Evolutionary conservation across 2,888 invertebrate species (phyloP), one percentile per base, ranked within the genome.

Genomic region (Cheilosia pagana): DNA sequence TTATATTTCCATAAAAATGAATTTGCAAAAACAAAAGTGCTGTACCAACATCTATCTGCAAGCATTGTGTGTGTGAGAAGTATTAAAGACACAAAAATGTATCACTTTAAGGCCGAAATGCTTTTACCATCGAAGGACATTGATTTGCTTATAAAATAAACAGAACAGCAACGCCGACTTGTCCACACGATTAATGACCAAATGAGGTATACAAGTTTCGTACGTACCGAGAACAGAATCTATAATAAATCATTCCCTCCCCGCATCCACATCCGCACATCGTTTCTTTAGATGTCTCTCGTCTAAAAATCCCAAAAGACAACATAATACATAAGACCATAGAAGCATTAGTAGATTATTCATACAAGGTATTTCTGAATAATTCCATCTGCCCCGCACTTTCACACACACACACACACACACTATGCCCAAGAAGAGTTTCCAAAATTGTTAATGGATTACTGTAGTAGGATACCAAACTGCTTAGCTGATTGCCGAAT

Each of bases 271-370:
- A 77, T 55, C 67, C 39, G 55, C 62, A 53, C 62, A 53, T 55
- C 35, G 67, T 82, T 62, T 77, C 72, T 62, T 77, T 48, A 71
- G 77, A 77, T 82, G 77, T 72, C 67, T 68, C 63, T 71, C 35
- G 28, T 67, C 62, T 55, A 41, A 62, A 72, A 77, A 55, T 82
- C 82, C 72, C 82, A 62, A 62, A 82, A 77, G 77, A 82, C 82
- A 77, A 77, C 77, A 72, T 72, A 82, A 72, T 82, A 82, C 82
- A 71, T 48, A 65, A 72, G 62, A 68, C 77, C 77, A 72, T 77
- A 68, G 62, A 68, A 65, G 72, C 77, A 82, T 82, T 77, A 82
- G 72, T 57, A 77, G 77, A 82, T 72, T 82, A 82, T 77, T 82
- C 77, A 67, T 39, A 39, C 43, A 62, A 31, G 48, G 62, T 67